Conservation (phyloP, 2,797 vertebrate species). For the Falco biarmicus region DNA sequence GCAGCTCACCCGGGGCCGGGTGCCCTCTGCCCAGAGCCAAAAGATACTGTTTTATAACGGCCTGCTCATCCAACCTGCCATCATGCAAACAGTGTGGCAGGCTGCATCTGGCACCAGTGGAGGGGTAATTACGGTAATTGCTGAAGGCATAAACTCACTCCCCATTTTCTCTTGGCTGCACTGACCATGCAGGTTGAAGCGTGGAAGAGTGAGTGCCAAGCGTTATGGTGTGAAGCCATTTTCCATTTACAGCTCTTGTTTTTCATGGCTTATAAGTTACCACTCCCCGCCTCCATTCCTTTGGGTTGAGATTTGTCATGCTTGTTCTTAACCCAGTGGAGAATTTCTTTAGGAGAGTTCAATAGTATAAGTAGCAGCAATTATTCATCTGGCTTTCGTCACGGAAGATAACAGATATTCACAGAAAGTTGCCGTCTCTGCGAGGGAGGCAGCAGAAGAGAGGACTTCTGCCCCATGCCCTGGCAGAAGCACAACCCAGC, state of each 20-base stretch:
- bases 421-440: neutral
- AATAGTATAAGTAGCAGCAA: conserved; percentile 37
- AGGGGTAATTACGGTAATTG: neutral
- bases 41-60: neutral
- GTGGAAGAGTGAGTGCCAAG: neutral
- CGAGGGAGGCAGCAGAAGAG: neutral
- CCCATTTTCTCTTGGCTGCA: neutral
- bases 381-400: conserved; percentile 29
- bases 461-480: neutral
- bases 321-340: conserved; percentile 29
- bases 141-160: neutral
- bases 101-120: neutral
- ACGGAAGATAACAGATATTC: conserved; percentile 1
- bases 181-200: neutral
- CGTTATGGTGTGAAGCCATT: neutral
- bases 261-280: conserved; percentile 2
- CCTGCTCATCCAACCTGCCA: fast-evolving
- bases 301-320: conserved; percentile 32
- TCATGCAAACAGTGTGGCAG: neutral
- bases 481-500: neutral
- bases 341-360: conserved; percentile 40
- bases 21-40: neutral
- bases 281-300: neutral
- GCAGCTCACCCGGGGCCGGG: neutral
- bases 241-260: neutral